A percentile compares a stretch with the other conserved stretches of the same genome.
phyloP scores from a whole-genome alignment of 2,888 invertebrate species.

The Chalcosyrphus nemorum region DNA sequence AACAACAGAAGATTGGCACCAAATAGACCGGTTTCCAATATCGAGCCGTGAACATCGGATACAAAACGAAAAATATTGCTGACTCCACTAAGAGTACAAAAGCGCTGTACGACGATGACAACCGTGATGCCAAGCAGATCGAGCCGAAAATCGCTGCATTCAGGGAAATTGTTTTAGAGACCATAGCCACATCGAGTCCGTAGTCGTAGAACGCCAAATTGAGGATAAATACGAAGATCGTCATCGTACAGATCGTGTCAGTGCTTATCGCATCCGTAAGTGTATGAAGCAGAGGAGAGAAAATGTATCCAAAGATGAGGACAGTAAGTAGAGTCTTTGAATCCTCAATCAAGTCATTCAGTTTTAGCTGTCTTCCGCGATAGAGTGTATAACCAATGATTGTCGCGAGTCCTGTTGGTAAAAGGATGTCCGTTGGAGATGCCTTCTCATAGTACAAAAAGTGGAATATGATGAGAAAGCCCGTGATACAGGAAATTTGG shows the following conservation, averaged over 20 bases:
- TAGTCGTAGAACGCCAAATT: conserved; percentile 97
- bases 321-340: conserved; percentile 91
- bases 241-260: conserved; percentile 97
- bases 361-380: conserved; percentile 76
- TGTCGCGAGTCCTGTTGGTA: conserved; percentile 84
- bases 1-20: conserved; percentile 83
- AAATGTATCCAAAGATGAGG: conserved; percentile 91
- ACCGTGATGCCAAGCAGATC: conserved; percentile 95
- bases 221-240: conserved; percentile 92
- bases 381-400: conserved; percentile 86
- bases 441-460: conserved; percentile 88
- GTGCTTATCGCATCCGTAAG: conserved; percentile 98
- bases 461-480: conserved; percentile 88
- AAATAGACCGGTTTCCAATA: conserved; percentile 85
- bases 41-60: conserved; percentile 89
- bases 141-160: conserved; percentile 98
- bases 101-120: conserved; percentile 92
- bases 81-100: conserved; percentile 95
- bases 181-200: conserved; percentile 91
- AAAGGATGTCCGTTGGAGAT: conserved; percentile 86
- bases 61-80: conserved; percentile 93
- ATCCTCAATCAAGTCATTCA: conserved; percentile 83
- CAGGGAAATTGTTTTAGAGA: conserved; percentile 94
- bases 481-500: conserved; percentile 89
- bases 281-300: conserved; percentile 96